phyloP scores from a whole-genome alignment of 2,888 invertebrate species.

The Lutraria lutraria region DNA sequence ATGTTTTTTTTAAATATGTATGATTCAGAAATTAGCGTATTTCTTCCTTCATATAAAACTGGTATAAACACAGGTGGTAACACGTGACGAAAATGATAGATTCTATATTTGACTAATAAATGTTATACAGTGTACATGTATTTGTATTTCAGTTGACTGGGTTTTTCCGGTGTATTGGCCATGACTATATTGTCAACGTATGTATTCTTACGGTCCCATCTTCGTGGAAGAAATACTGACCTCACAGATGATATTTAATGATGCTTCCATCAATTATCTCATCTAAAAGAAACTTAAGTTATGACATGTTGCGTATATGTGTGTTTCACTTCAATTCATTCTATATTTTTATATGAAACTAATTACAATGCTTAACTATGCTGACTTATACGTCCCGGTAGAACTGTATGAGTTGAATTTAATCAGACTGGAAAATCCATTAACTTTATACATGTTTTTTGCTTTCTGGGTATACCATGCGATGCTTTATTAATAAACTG shows the following conservation, averaged over 20 bases:
- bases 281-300: too few relatives aligned
- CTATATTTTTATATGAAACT: too few relatives aligned
- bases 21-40: not conserved
- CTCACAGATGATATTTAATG: constrained; percentile 25
- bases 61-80: not conserved
- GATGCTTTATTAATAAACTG: too few relatives aligned
- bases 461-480: too few relatives aligned
- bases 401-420: too few relatives aligned
- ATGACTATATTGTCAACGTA: constrained; percentile 51
- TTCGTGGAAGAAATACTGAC: constrained; percentile 25
- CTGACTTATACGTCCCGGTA: too few relatives aligned
- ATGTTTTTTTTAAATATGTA: not conserved
- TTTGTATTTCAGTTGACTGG: constrained; percentile 55
- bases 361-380: too few relatives aligned
- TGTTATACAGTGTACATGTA: not conserved
- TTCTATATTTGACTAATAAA: not conserved
- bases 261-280: too few relatives aligned
- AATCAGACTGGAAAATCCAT: too few relatives aligned
- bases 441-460: too few relatives aligned
- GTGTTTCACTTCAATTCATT: too few relatives aligned
- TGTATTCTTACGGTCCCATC: constrained; percentile 41
- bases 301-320: too few relatives aligned
- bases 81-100: not conserved
- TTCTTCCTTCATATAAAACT: not conserved
- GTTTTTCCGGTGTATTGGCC: constrained; percentile 53